Evolutionary conservation across 1,140 invertebrate species (phyloP), one percentile per base, ranked within the genome.

Genomic region (Drosophila teissieri): DNA sequence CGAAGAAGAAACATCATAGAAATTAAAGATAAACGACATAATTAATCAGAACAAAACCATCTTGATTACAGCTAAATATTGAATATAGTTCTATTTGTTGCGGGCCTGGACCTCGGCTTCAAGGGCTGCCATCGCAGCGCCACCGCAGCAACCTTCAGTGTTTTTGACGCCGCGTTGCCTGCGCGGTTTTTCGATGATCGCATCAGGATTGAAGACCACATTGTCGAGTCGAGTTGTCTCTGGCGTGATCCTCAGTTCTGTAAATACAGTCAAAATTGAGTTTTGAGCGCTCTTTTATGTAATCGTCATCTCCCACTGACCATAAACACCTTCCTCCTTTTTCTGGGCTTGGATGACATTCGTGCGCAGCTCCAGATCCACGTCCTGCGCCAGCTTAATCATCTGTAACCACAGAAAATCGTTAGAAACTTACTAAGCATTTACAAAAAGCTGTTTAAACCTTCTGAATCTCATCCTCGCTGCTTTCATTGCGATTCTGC

Each of bases 281-380:
- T 22, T 51, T 27, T 8, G 10, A n/a, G 10, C 34, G 17, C 12
- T 34, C 34, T 54, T 81, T 86, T 90, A 81, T 62, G 14, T 83
- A 86, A 80, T 69, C 17, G 4, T 5, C 3, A 80, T 70, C 19
- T 3, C 6, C 1, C 36, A 61, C 68, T 57, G 48, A 91, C 91
- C 84, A 39, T 76, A 92, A 36, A 92, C 78, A 58, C 78, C 67
- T 4, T 91, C 78, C 3, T 90, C 63, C 7, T 74, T 77, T 31
- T 82, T 52, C 31, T 68, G 49, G 10, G 91, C 91, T 53, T 92
- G 91, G 46, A 92, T 90, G 12, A 92, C 89, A 72, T 91, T 92
- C 3, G 91, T 88, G 3, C 90, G 91, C 24, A 92, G 53, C 53
- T 92, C 91, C 8, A 90, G 46, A 15, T 80, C 76, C 5, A 91